A percentile compares a stretch with the other conserved stretches of the same genome.
Conservation (phyloP, 2,888 invertebrate genomes). For the Polydrusus cervinus region DNA sequence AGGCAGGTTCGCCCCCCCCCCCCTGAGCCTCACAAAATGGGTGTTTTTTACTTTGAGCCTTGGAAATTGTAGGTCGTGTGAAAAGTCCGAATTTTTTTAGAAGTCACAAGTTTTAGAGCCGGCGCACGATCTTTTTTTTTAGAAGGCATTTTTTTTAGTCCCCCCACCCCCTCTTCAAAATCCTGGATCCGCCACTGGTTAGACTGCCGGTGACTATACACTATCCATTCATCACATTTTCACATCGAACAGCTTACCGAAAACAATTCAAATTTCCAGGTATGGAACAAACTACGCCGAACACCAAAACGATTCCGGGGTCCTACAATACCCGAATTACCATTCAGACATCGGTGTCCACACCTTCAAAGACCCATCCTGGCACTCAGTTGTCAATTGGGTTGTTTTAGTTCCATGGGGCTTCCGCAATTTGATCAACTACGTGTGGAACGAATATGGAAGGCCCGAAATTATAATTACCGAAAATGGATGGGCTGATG, state of each 20-base stretch:
- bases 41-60: too few species aligned
- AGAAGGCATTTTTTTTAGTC: too few species aligned
- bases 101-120: too few species aligned
- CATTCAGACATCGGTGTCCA: conserved; percentile 38
- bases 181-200: too few species aligned
- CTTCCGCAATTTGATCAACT: conserved; percentile 48
- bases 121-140: too few species aligned
- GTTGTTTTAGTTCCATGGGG: conserved; percentile 47
- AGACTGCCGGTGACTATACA: too few species aligned
- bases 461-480: conserved; percentile 43
- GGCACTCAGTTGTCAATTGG: conserved; percentile 38
- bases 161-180: too few species aligned
- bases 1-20: too few species aligned
- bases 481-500: conserved; percentile 52
- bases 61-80: too few species aligned
- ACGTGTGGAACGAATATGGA: conserved; percentile 40
- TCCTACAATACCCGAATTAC: conserved; percentile 29
- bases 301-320: conserved; percentile 24
- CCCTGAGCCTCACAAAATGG: too few species aligned
- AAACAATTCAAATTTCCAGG: conserved; percentile 19
- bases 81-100: too few species aligned
- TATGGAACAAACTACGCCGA: conserved; percentile 39
- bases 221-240: too few species aligned
- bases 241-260: neutral
- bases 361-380: conserved; percentile 26